Evolutionary conservation across 2,113 vertebrate species (phyloP), one percentile per base, ranked within the genome.

Genomic region (Pluvianellus socialis): DNA sequence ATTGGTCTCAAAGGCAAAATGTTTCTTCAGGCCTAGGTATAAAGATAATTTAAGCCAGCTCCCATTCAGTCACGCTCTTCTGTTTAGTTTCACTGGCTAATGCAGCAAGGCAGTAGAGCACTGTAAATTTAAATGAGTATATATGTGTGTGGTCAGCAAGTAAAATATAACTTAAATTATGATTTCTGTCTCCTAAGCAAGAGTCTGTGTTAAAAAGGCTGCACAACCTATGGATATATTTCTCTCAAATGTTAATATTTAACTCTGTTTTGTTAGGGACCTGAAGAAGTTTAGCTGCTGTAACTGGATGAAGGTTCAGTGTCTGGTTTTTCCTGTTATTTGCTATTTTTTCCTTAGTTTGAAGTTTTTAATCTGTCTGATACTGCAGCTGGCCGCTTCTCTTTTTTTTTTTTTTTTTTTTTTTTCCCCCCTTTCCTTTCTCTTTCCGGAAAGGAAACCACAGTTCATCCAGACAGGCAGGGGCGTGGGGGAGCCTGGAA

Each of bases 381-480:
- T 66, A 61, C 7, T 50, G 45, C 55, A 96, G 23, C 45, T 80
- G 66, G 30, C 58, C 89, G 50, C 40, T 70, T 30, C 2, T 79
- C 6, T 75, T 50, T 68, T 72, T 40, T 53, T 35, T 28, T 6
- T 6, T n/a, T 33, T 15, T 9, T 59, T 62, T 10, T 6, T 20
- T 56, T 59, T 59, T 9, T 4, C 52, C 33, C 3, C n/a, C 24
- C 53, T 75, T 86, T 75, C 68, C 74, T 72, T 88, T 92, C 45
- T 77, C 3, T 95, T 97, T 95, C 82, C 84, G 90, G 67, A 96
- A 97, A 95, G 94, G 94, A 96, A 91, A 61, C 71, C 52, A 49
- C 23, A 71, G 81, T 85, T 93, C 94, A 75, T 94, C 76, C 91
- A 80, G 79, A 24, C 66, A 84, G 80, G 33, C 58, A 62, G 86